phyloP scores from a whole-genome alignment of 2,113 vertebrate genomes.

The Eolophus roseicapilla region DNA sequence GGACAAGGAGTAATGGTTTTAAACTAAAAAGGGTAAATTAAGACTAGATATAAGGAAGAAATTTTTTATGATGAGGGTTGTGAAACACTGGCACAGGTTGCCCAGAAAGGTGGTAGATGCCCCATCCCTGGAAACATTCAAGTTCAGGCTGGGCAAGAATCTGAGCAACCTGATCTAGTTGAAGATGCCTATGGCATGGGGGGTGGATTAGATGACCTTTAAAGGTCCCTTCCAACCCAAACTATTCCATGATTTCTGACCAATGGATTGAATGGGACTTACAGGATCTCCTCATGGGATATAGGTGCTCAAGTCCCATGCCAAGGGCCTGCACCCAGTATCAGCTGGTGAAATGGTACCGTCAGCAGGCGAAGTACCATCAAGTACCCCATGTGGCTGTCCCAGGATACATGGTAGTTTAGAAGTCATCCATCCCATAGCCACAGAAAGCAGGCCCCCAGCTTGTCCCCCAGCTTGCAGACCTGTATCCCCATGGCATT shows the following conservation, averaged over 20 bases:
- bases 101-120: not conserved
- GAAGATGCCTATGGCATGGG: not conserved
- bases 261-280: not conserved
- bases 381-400: not conserved
- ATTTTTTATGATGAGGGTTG: rapidly evolving
- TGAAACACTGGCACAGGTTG: not conserved
- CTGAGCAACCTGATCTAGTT: not conserved
- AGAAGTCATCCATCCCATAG: not conserved
- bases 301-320: not conserved
- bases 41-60: not conserved
- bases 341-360: not conserved
- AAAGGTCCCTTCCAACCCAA: not conserved
- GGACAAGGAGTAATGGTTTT: not conserved
- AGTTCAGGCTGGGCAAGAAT: not conserved
- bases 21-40: not conserved
- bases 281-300: not conserved
- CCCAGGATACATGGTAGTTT: rapidly evolving
- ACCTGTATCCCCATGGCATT: rapidly evolving
- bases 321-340: not conserved
- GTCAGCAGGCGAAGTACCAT: not conserved
- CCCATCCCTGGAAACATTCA: too few relatives aligned
- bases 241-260: not conserved
- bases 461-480: not conserved
- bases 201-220: not conserved
- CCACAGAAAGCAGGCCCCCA: rapidly evolving